These are phyloP conservation scores for Eulemur rubriventer DNA, from an alignment of 2,797 vertebrate species.

Conservation along the genomic window DNA sequence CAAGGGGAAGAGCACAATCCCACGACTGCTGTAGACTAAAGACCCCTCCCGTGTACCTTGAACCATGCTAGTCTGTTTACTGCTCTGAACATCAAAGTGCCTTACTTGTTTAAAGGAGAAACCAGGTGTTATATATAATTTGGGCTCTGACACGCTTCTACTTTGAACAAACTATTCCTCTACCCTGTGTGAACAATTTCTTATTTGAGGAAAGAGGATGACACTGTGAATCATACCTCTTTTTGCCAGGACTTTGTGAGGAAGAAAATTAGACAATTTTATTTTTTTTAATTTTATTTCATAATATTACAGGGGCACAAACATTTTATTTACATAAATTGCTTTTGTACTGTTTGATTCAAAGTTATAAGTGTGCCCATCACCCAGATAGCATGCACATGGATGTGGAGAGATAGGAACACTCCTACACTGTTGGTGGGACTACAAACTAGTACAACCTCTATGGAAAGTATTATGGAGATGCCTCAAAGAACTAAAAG, in stretches of 20 bases:
- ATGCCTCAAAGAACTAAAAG: too few relatives aligned
- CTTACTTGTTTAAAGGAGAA: background rate
- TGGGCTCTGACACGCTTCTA: background rate
- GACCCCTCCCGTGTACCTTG: background rate
- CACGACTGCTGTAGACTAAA: background rate
- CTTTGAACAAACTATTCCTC: constrained; percentile 14
- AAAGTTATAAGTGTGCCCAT: too few relatives aligned
- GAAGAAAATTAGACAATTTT: background rate
- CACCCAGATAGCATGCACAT: background rate
- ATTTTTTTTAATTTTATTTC: background rate
- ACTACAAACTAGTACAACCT: too few relatives aligned
- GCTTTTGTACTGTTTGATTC: too few relatives aligned
- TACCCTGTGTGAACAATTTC: background rate
- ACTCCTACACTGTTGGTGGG: too few relatives aligned
- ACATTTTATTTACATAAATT: too few relatives aligned
- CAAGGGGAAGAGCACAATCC: background rate
- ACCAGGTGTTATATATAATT: background rate
- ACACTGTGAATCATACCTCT: background rate
- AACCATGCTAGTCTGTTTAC: background rate
- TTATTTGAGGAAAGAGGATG: background rate
- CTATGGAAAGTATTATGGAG: too few relatives aligned
- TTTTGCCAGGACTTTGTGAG: background rate
- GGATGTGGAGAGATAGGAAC: too few relatives aligned
- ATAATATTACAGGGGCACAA: background rate
- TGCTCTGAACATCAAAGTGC: background rate